A percentile compares a stretch with the other conserved stretches of the same genome.
Conservation (phyloP, 2,888 invertebrate species). For the Eremobia ochroleuca region DNA sequence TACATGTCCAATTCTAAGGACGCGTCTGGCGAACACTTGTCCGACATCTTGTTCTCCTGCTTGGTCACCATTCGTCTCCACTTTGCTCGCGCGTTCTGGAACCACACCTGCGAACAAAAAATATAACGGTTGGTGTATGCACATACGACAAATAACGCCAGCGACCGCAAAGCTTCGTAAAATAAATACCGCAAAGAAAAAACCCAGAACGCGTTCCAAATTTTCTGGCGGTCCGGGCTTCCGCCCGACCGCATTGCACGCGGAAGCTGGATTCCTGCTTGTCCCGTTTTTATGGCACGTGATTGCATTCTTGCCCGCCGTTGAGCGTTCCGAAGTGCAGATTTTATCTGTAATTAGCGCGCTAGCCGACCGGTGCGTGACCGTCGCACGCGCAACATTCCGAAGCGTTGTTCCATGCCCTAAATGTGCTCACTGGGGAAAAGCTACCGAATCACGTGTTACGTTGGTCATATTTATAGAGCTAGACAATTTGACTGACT, state of each 20-base stretch:
- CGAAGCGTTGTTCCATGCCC: constrained; percentile 58
- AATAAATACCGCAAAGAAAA: constrained; percentile 63
- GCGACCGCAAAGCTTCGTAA: constrained; percentile 74
- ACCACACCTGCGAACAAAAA: constrained; percentile 96
- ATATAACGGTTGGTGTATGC: constrained; percentile 72
- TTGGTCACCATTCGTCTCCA: constrained; percentile 97
- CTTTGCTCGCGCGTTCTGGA: constrained; percentile 98
- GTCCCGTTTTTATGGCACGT: constrained; percentile 62
- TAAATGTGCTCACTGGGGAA: constrained; percentile 43
- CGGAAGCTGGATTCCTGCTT: constrained; percentile 72
- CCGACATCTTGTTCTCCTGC: constrained; percentile 94
- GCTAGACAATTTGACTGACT: constrained; percentile 50
- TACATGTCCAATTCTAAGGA: constrained; percentile 93
- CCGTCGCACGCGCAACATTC: constrained; percentile 72
- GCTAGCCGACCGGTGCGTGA: constrained; percentile 77
- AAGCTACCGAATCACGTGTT: constrained; percentile 32
- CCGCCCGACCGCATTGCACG: constrained; percentile 71
- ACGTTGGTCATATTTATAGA: constrained; percentile 39
- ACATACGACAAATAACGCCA: constrained; percentile 71
- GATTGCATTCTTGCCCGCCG: constrained; percentile 77
- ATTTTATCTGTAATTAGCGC: constrained; percentile 86
- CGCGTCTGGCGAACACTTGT: constrained; percentile 93
- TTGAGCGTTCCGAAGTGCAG: constrained; percentile 78
- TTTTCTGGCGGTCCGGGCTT: constrained; percentile 70
- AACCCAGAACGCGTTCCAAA: constrained; percentile 63